Evolutionary conservation across 2,113 vertebrate genomes (phyloP).

Genomic region (Sander vitreus): DNA sequence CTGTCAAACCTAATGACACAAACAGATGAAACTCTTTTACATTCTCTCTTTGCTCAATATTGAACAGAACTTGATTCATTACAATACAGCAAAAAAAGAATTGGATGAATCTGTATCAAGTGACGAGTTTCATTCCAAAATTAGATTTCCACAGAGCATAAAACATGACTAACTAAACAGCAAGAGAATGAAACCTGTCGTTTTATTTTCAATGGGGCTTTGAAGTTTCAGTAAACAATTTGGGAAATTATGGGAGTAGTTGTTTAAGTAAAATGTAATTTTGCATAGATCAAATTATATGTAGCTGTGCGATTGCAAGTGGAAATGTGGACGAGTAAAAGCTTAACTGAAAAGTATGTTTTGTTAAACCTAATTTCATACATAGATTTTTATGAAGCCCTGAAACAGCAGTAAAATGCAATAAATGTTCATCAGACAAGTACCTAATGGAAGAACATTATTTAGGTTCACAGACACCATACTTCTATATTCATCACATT

Average conservation of each 20-base stretch:
- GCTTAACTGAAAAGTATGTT: slow-evolving; percentile 11
- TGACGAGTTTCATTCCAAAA: slow-evolving; percentile 37
- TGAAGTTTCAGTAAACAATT: slow-evolving; percentile 1
- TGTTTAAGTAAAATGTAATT: slow-evolving; percentile 16
- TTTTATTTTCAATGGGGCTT: slow-evolving; percentile 19
- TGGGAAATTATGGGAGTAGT: background rate
- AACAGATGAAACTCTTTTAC: slow-evolving; percentile 28
- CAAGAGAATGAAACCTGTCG: slow-evolving; percentile 1
- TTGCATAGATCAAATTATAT: background rate
- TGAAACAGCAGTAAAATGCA: background rate
- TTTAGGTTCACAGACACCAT: background rate
- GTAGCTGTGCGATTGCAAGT: background rate
- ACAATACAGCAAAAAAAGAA: slow-evolving; percentile 23
- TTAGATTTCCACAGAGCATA: slow-evolving; percentile 32
- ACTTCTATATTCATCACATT: background rate
- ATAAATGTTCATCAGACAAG: slow-evolving; percentile 2
- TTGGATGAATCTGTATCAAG: slow-evolving; percentile 30
- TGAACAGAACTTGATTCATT: slow-evolving; percentile 26
- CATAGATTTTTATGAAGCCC: too few species aligned
- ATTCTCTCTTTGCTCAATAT: slow-evolving; percentile 13
- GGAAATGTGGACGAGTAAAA: background rate
- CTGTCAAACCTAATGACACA: slow-evolving; percentile 43
- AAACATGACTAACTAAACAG: slow-evolving; percentile 22
- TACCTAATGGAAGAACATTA: background rate
- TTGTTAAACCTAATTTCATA: slow-evolving; percentile 2